Evolutionary conservation across 2,797 vertebrate species (phyloP), one percentile per base, ranked within the genome.

Genomic region (Decapterus maruadsi): DNA sequence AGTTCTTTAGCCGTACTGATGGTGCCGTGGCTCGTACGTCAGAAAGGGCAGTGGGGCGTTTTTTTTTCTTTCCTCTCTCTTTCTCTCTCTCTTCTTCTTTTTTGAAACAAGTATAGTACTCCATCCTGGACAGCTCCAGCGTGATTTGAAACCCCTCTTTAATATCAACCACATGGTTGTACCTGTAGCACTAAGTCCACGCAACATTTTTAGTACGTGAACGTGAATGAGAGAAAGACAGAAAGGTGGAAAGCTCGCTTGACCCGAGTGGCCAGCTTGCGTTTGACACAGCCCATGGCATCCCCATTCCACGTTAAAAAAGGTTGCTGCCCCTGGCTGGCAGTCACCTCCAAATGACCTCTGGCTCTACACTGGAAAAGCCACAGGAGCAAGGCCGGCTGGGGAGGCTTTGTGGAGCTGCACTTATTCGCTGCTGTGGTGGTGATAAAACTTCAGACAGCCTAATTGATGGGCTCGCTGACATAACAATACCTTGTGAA

Each of bases 391-490:
- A 95, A 94, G 95, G 94, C 94, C 45, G 85, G 95, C 95, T 94
- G 92, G 95, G 95, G 95, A 95, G 95, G 96, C 95, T 97, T 97
- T 97, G 96, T 97, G 95, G 94, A 96, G 95, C 96, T 88, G 96
- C 94, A 94, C 96, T 97, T 97, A 97, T 95, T 95, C 95, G 97
- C 96, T 92, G 96, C 97, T 96, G 95, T 92, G 94, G 94, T 91
- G 97, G 98, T 97, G 97, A 98, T 99, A 99, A 99, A 99, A 99
- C 97, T 98, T 98, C 96, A 99, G 97, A 99, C 97, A 97, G 96
- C 95, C 96, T 98, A 99, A 99, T 99, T 98, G 98, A 99, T 99
- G 97, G 97, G 96, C 97, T 96, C 95, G 95, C 97, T 99, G 97
- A 99, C 97, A 98, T 96, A 96, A 97, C 95, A 96, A 97, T 98